Conservation (phyloP, 2,113 vertebrate genomes). For the Carollia perspicillata region DNA sequence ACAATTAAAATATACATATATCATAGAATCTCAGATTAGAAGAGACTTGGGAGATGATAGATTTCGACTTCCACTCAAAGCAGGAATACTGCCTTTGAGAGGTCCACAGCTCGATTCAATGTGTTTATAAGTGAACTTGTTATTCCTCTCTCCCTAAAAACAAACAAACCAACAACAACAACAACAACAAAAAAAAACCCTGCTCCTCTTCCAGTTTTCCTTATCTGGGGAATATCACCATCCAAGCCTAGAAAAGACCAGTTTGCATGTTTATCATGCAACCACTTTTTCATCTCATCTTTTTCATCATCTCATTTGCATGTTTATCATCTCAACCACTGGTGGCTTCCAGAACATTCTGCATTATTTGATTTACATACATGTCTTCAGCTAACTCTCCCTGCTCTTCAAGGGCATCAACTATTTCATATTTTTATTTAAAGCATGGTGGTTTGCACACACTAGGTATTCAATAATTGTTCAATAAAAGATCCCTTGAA, state of each 20-base stretch:
- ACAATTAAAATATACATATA: background rate
- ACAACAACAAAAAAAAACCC: too few relatives aligned
- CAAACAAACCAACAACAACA: too few relatives aligned
- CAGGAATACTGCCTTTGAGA: background rate
- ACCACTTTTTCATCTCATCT: too few relatives aligned
- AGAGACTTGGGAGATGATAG: background rate
- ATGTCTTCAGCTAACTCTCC: constrained; percentile 12
- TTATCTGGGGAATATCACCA: background rate
- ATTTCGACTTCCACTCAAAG: background rate
- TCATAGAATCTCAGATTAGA: constrained; percentile 8
- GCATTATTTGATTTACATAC: constrained; percentile 14
- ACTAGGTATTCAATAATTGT: constrained; percentile 15
- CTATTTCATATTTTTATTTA: constrained; percentile 41
- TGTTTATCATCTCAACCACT: constrained; percentile 9
- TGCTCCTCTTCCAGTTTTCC: background rate
- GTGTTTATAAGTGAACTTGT: background rate
- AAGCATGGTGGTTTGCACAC: background rate
- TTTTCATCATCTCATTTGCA: background rate
- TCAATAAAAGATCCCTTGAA: constrained; percentile 24
- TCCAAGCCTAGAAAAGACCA: background rate
- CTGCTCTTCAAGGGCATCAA: background rate
- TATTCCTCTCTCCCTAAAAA: background rate
- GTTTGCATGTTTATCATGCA: constrained; percentile 1
- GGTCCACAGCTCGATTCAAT: background rate
- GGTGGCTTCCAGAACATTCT: constrained; percentile 30